Base-by-base conservation (phyloP, 2,797 vertebrate genomes). In the Crocidura indochinensis region DNA sequence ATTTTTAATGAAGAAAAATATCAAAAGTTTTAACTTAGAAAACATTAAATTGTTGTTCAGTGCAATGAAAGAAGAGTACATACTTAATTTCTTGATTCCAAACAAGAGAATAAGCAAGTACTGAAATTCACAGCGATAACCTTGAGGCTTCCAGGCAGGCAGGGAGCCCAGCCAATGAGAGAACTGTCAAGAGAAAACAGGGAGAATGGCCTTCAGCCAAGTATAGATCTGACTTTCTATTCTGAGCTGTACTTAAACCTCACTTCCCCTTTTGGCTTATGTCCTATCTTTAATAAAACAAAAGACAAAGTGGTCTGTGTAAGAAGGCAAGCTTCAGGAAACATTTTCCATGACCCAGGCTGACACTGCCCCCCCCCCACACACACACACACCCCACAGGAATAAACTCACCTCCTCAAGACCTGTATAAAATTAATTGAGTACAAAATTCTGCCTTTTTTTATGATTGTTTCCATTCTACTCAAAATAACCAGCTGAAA, bases 151-250 rank as follows among this genome's bases (percentile, higher is more conserved):
- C 10, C 44, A 17, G 7, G 15, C 38, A 8, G 80, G 31, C 74
- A 56, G 38, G 71, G 84, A 76, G 62, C 53, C 14, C 29, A 87
- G 84, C 68, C 88, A 74, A 4, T 27, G 71, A 87, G 44, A 78
- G 44, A 0, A 1, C 27, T 0, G 0, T 51, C 22, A 46, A 77
- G 8, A 79, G 82, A 15, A 91, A 87, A 14, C 44, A 27, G 12
- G 0, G 4, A 92, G 17, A 49, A 2, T 29, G 64, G 72, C 69
- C 69, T 92, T 72, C 26, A 64, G 86, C 88, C 94, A 93, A 94
- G 44, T 95, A 89, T 85, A 69, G 95, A 93, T 94, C 68, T 78
- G 8, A 2, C 29, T 90, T 91, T 95, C 93, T 92, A 92, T 93
- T 96, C 92, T 94, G 72, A 94, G 94, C 44, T 31, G 22, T 84